Evolutionary conservation across 53 echinoderm and acorn worm species (phyloP).

Genomic region (Astropecten irregularis): DNA sequence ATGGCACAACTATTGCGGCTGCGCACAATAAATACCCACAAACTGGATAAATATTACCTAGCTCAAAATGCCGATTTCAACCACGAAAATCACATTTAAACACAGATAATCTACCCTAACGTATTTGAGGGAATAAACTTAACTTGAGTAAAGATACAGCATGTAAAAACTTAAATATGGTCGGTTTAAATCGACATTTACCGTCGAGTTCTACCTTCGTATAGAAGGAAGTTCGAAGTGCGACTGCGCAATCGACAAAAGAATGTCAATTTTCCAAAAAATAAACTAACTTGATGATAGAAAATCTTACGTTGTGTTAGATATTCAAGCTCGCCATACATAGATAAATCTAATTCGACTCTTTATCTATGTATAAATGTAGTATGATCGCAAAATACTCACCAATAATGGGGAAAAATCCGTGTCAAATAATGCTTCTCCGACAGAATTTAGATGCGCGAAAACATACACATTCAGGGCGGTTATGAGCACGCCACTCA

Average conservation of each 20-base stretch:
- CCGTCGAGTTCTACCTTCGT: background rate
- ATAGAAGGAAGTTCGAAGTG: slow-evolving; percentile 5
- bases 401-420: slow-evolving; percentile 44
- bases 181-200: background rate
- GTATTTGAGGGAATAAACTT: too few relatives aligned
- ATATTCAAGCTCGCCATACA: background rate
- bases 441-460: slow-evolving; percentile 70
- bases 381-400: slow-evolving; percentile 20
- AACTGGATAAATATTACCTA: background rate
- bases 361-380: background rate
- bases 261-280: slow-evolving; percentile 21
- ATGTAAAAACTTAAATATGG: background rate
- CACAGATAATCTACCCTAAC: too few relatives aligned
- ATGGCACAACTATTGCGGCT: slow-evolving; percentile 51
- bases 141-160: too few relatives aligned
- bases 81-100: too few relatives aligned
- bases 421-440: slow-evolving; percentile 32
- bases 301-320: background rate
- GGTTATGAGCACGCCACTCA: slow-evolving; percentile 73
- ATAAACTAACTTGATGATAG: background rate
- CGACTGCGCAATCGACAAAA: slow-evolving; percentile 75
- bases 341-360: background rate
- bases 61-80: background rate
- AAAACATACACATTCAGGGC: slow-evolving; percentile 62
- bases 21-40: slow-evolving; percentile 44